These are phyloP conservation scores for Drosophila parvula DNA, from an alignment of 1,140 invertebrate species.

Conservation along the genomic window DNA sequence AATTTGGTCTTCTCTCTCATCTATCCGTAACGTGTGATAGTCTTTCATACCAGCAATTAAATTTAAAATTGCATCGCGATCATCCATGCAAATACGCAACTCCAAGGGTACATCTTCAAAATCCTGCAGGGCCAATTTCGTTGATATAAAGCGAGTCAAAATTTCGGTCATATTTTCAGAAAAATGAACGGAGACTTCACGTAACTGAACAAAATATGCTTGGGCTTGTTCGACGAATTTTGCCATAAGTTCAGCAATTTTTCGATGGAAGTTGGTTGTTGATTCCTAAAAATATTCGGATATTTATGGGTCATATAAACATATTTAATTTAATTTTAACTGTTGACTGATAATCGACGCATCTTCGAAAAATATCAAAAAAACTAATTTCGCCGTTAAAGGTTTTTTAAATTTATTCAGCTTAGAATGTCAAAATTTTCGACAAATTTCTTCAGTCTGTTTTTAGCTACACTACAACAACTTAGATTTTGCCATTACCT, in stretches of 20 bases:
- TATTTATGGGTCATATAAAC: not conserved
- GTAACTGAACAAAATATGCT: slow-evolving; percentile 88
- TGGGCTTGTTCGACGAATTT: slow-evolving; percentile 89
- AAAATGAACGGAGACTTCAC: slow-evolving; percentile 85
- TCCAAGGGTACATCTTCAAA: slow-evolving; percentile 80
- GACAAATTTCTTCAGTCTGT: no score
- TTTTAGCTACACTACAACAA: no score
- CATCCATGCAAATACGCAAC: slow-evolving; percentile 87
- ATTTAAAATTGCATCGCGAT: slow-evolving; percentile 90
- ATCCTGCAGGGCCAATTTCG: slow-evolving; percentile 58
- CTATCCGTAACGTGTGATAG: slow-evolving; percentile 90
- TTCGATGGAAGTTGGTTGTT: slow-evolving; percentile 87
- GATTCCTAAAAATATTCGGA: slow-evolving; percentile 43
- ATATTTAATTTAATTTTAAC: no score
- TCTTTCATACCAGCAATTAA: slow-evolving; percentile 90
- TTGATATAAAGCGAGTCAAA: slow-evolving; percentile 55
- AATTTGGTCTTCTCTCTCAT: slow-evolving; percentile 90
- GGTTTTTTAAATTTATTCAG: no score
- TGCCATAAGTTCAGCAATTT: slow-evolving; percentile 89
- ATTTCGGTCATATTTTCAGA: slow-evolving; percentile 84
- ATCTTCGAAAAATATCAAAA: no score
- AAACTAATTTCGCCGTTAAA: no score
- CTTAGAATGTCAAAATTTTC: no score
- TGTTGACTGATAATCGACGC: no score
- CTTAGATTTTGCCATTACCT: no score